Evolutionary conservation across 2,113 vertebrate genomes (phyloP).

Genomic region (Stomatorhinus ivindoensis): DNA sequence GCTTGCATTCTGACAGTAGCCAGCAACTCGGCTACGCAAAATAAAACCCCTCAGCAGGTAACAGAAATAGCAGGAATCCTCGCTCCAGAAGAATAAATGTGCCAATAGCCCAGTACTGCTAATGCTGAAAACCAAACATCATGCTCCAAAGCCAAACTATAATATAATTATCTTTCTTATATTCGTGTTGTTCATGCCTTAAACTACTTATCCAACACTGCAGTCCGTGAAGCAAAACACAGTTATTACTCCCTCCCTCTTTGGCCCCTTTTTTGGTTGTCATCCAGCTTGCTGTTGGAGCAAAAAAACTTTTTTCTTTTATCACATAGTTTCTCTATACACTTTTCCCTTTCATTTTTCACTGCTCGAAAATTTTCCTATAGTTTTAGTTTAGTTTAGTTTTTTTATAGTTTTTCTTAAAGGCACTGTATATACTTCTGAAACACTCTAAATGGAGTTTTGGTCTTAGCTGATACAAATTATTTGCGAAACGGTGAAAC

Average conservation of each 20-base stretch:
- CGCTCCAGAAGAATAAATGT: neutral
- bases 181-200: neutral
- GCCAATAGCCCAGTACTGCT: neutral
- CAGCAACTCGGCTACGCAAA: neutral
- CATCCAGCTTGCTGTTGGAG: neutral
- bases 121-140: neutral
- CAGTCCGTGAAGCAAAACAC: neutral
- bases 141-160: neutral
- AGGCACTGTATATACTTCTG: neutral
- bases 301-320: neutral
- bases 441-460: neutral
- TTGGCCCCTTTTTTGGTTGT: neutral
- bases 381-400: no score
- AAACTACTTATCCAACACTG: neutral
- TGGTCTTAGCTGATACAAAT: neutral
- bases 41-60: neutral
- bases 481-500: neutral
- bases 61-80: neutral
- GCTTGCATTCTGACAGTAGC: neutral
- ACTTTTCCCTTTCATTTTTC: neutral
- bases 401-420: neutral
- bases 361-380: neutral
- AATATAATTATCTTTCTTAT: neutral
- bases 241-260: neutral
- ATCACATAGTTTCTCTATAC: neutral